Evolutionary conservation across 2,888 invertebrate species (phyloP).

Genomic region (Chirona hameri): DNA sequence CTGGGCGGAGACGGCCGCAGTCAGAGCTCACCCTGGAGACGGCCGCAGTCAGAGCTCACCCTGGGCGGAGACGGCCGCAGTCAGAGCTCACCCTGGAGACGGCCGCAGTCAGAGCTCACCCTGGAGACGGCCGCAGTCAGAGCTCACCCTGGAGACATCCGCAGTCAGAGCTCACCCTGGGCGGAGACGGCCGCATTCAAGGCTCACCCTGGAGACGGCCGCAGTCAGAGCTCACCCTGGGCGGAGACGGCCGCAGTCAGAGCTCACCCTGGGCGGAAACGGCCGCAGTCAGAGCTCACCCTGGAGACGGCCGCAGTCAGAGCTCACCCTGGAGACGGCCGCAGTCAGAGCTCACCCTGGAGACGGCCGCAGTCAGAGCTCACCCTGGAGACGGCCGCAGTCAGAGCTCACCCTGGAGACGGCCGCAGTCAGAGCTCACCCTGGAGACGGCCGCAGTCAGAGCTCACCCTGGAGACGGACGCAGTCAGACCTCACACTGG

Average conservation of each 20-base stretch:
- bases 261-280: too few relatives aligned
- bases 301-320: slow-evolving; percentile 29
- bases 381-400: too few relatives aligned
- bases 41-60: too few relatives aligned
- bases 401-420: slow-evolving; percentile 33
- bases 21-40: too few relatives aligned
- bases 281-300: too few relatives aligned
- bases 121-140: slow-evolving; percentile 29
- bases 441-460: too few relatives aligned
- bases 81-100: too few relatives aligned
- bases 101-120: too few relatives aligned
- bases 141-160: too few relatives aligned
- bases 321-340: too few relatives aligned
- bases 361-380: slow-evolving; percentile 23
- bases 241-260: slow-evolving; percentile 30
- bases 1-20: slow-evolving; percentile 30
- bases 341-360: slow-evolving; percentile 34
- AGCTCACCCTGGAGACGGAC: slow-evolving; percentile 32
- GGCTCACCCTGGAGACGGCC: too few relatives aligned
- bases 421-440: slow-evolving; percentile 22
- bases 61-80: slow-evolving; percentile 30
- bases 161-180: slow-evolving; percentile 33
- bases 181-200: slow-evolving; percentile 30
- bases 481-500: too few relatives aligned
- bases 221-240: slow-evolving; percentile 33